Conservation (phyloP, 2,113 vertebrate genomes). For the Channa maculata region DNA sequence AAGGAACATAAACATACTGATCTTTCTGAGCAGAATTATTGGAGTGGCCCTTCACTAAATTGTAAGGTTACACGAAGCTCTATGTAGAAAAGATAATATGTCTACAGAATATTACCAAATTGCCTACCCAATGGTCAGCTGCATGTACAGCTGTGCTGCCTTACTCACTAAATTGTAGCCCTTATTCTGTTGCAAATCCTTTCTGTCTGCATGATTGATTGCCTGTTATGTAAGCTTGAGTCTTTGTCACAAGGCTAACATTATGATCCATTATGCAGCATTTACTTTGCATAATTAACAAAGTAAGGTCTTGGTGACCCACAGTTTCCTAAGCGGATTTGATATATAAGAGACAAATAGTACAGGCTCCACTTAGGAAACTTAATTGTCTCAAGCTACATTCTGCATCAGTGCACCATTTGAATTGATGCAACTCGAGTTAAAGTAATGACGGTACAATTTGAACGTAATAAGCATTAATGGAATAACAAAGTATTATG, state of each 20-base stretch:
- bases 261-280: slow-evolving; percentile 49
- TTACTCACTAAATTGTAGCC: not conserved
- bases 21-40: too few relatives aligned
- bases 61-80: too few relatives aligned
- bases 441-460: slow-evolving; percentile 2
- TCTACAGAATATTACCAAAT: too few relatives aligned
- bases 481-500: slow-evolving; percentile 29
- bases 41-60: too few relatives aligned
- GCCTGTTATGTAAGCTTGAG: slow-evolving; percentile 45
- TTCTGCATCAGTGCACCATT: slow-evolving; percentile 27
- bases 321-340: slow-evolving; percentile 25
- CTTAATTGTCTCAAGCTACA: slow-evolving; percentile 6
- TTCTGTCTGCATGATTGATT: slow-evolving; percentile 50
- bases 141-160: slow-evolving; percentile 26
- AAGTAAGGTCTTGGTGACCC: slow-evolving; percentile 50
- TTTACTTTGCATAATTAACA: slow-evolving; percentile 63
- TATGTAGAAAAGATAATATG: too few relatives aligned
- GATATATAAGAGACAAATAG: slow-evolving; percentile 37
- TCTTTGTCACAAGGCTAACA: slow-evolving; percentile 41
- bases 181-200: slow-evolving; percentile 30
- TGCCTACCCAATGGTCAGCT: not conserved
- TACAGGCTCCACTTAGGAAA: slow-evolving; percentile 20
- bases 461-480: not conserved
- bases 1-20: too few relatives aligned
- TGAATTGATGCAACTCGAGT: slow-evolving; percentile 24